These are phyloP conservation scores for Suricata suricatta DNA, from an alignment of 2,113 vertebrate genomes.

Conservation along the genomic window DNA sequence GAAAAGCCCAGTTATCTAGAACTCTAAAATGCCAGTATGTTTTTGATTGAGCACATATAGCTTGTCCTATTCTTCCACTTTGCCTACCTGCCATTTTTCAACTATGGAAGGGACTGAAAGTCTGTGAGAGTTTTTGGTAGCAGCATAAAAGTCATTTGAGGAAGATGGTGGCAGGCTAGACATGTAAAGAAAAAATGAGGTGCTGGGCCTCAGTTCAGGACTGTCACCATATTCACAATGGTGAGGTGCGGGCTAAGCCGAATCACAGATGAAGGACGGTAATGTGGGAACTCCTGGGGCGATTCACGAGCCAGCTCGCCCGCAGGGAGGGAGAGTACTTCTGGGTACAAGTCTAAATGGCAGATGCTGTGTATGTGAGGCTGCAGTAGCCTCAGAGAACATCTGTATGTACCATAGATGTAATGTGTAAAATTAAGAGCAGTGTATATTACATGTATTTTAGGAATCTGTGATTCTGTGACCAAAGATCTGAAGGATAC, in stretches of 20 bases:
- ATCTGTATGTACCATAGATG: background rate
- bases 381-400: background rate
- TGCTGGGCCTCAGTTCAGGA: background rate
- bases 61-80: slow-evolving; percentile 34
- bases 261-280: background rate
- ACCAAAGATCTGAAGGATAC: background rate
- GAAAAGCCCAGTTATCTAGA: background rate
- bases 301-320: background rate
- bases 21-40: background rate
- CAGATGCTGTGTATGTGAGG: background rate
- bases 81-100: slow-evolving; percentile 36
- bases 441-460: background rate
- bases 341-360: background rate
- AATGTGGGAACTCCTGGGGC: background rate
- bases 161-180: background rate
- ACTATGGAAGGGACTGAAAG: background rate
- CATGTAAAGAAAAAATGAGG: background rate
- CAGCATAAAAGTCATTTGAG: slow-evolving; percentile 42
- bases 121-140: background rate
- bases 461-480: slow-evolving; percentile 23
- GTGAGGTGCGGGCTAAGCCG: background rate
- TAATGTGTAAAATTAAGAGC: slow-evolving; percentile 9
- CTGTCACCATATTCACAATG: background rate
- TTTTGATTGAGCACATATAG: slow-evolving; percentile 39
- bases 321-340: background rate